Evolutionary conservation across 53 echinoderm and acorn worm species (phyloP).

Genomic region (Stichopus horrens): DNA sequence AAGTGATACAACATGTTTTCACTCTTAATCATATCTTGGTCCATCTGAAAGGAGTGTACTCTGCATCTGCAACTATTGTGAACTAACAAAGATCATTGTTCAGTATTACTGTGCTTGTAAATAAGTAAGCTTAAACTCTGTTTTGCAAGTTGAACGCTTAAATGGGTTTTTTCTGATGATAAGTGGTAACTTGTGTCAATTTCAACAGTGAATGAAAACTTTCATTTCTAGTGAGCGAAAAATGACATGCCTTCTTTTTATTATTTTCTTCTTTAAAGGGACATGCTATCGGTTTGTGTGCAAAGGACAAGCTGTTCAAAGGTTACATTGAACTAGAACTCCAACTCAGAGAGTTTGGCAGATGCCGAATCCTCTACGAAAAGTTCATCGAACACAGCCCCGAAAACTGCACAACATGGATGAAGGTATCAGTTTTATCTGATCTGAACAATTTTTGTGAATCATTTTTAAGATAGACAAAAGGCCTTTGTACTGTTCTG

Average conservation of each 20-base stretch:
- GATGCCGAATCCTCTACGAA: constrained; percentile 91
- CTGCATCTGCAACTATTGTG: no score
- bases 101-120: no score
- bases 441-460: no score
- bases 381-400: constrained; percentile 95
- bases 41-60: no score
- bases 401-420: constrained; percentile 98
- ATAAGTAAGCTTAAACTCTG: no score
- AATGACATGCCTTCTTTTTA: not conserved
- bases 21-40: no score
- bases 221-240: not conserved
- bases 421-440: constrained; percentile 70
- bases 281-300: constrained; percentile 82
- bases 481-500: no score
- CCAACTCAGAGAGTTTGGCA: constrained; percentile 95
- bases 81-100: no score
- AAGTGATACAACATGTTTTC: no score
- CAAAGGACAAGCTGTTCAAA: constrained; percentile 97
- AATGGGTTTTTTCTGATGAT: not conserved
- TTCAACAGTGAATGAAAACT: not conserved
- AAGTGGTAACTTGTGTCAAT: not conserved
- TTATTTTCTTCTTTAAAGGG: constrained; percentile 59
- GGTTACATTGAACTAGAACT: constrained; percentile 96
- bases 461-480: no score
- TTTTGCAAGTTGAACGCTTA: no score